Percentiles rank a stretch among this genome's conserved stretches.
phyloP scores from a whole-genome alignment of 2,888 invertebrate species.

The Ornithoptera priamus region DNA sequence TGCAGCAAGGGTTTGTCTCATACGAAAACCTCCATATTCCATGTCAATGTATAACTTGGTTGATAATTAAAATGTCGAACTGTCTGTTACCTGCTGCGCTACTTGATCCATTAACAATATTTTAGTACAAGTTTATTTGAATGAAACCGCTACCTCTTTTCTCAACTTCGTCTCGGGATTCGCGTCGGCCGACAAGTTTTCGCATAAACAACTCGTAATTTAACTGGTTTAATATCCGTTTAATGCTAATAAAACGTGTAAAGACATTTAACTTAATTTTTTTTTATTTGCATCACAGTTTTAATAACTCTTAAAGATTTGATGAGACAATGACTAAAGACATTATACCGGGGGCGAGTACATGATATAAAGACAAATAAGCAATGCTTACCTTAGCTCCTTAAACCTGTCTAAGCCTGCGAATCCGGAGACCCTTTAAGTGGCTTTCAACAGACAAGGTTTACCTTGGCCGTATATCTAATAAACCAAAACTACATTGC shows the following conservation, averaged over 20 bases:
- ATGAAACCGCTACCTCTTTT: conserved; percentile 34
- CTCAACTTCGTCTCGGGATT: conserved; percentile 26
- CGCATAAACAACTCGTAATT: conserved; percentile 17
- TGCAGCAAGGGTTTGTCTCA: too few relatives aligned
- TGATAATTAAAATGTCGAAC: conserved; percentile 50
- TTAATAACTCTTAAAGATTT: neutral
- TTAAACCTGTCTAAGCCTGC: too few relatives aligned
- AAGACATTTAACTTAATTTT: neutral
- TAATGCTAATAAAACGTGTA: conserved; percentile 11
- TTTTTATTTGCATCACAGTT: neutral
- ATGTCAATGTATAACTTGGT: conserved; percentile 35
- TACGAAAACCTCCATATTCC: too few relatives aligned
- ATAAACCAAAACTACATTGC: too few relatives aligned
- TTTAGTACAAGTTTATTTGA: conserved; percentile 33
- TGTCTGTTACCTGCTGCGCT: conserved; percentile 33
- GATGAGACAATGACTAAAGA: neutral
- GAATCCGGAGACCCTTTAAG: too few relatives aligned
- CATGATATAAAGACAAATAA: too few relatives aligned
- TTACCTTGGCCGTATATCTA: too few relatives aligned
- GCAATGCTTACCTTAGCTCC: too few relatives aligned
- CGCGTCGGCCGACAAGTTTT: conserved; percentile 13
- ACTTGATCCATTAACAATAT: conserved; percentile 42
- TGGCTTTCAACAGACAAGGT: too few relatives aligned
- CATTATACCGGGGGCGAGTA: neutral
- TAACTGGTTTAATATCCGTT: conserved; percentile 18